phyloP scores from a whole-genome alignment of 2,113 vertebrate species.

The Sebastes schlegelii region DNA sequence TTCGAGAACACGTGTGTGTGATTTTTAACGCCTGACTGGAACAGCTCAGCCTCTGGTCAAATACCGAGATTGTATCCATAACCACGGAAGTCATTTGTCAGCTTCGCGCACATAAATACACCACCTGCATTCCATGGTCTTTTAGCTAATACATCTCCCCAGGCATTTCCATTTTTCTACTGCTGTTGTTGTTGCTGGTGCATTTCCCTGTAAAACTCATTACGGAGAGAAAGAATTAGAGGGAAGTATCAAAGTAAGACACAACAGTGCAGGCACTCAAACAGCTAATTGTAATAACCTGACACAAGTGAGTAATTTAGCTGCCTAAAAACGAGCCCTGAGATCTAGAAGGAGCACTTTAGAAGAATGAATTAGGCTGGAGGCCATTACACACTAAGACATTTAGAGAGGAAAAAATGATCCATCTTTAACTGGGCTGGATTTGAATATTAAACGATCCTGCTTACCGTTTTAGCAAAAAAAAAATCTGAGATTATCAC shows the following conservation, averaged over 20 bases:
- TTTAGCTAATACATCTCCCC: slow-evolving; percentile 66
- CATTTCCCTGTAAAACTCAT: slow-evolving; percentile 75
- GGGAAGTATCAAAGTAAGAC: slow-evolving; percentile 69
- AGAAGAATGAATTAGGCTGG: slow-evolving; percentile 72
- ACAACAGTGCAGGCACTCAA: slow-evolving; percentile 67
- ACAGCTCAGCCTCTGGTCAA: slow-evolving; percentile 65
- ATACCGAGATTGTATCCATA: slow-evolving; percentile 63
- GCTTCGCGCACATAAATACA: slow-evolving; percentile 66
- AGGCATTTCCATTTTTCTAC: slow-evolving; percentile 69
- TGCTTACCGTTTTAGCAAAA: slow-evolving; percentile 14
- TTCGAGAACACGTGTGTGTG: slow-evolving; percentile 16
- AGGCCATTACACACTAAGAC: slow-evolving; percentile 70
- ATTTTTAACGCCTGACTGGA: slow-evolving; percentile 47
- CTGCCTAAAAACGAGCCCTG: slow-evolving; percentile 68
- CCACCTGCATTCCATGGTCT: slow-evolving; percentile 67
- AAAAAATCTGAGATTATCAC: slow-evolving; percentile 51
- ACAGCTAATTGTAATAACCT: slow-evolving; percentile 83
- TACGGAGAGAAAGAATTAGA: slow-evolving; percentile 69
- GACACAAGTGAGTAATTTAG: slow-evolving; percentile 83
- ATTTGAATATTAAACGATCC: slow-evolving; percentile 69
- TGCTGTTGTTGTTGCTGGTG: slow-evolving; percentile 60
- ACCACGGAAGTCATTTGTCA: slow-evolving; percentile 70
- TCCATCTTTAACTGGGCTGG: slow-evolving; percentile 61
- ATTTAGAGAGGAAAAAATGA: slow-evolving; percentile 63
- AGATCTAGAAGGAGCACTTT: slow-evolving; percentile 74